A percentile compares a stretch with the other conserved stretches of the same genome.
These are phyloP conservation scores for Chymomyza caudatula DNA, from an alignment of 2,888 invertebrate genomes.

Conservation along the genomic window DNA sequence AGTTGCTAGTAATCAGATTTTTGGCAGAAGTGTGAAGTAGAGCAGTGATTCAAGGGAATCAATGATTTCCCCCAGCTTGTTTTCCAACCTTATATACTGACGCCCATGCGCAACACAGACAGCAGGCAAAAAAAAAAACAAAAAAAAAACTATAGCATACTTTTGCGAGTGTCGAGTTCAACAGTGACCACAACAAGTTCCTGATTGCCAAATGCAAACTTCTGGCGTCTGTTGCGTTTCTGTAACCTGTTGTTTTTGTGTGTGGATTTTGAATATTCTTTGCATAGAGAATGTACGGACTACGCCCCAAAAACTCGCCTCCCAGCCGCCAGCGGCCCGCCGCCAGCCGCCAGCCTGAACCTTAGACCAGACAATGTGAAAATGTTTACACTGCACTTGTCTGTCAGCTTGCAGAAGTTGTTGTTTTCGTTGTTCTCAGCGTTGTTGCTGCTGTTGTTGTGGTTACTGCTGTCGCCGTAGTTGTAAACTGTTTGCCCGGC, in stretches of 20 bases:
- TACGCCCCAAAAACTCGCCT: not conserved
- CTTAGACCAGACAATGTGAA: conserved; percentile 37
- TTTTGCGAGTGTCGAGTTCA: not conserved
- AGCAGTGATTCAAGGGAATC: too few relatives aligned
- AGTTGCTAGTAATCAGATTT: too few relatives aligned
- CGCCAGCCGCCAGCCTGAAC: not conserved
- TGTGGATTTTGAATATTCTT: not conserved
- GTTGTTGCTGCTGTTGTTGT: conserved; percentile 7
- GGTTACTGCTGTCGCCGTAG: conserved; percentile 17
- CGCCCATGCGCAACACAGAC: not conserved
- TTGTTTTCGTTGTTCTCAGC: not conserved
- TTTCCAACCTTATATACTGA: not conserved
- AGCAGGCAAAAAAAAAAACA: not conserved
- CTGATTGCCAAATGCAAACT: not conserved
- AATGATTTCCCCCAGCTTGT: too few relatives aligned
- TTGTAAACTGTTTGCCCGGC: conserved; percentile 33
- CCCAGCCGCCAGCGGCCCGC: too few relatives aligned
- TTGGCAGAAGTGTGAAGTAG: too few relatives aligned
- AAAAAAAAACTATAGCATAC: not conserved
- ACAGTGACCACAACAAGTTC: not conserved
- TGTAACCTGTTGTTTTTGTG: not conserved
- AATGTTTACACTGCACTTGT: conserved; percentile 56
- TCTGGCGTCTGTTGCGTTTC: not conserved
- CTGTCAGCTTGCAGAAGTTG: conserved; percentile 15
- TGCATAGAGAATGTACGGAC: not conserved